Evolutionary conservation across 64 coral and sea anemone genomes (phyloP).

Genomic region (Montipora foliosa): DNA sequence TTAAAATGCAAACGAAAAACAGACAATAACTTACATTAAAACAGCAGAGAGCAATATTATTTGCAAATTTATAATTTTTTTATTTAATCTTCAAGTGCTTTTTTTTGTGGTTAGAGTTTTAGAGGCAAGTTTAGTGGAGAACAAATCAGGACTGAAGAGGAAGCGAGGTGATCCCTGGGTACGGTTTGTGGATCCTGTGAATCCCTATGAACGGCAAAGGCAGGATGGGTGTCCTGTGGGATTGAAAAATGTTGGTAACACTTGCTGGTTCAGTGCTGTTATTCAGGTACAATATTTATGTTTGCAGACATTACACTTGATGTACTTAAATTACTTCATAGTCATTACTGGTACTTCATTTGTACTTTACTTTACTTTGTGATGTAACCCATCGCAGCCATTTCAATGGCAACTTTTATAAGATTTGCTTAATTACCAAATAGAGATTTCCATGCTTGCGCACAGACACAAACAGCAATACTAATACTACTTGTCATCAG

Average conservation of each 20-base stretch:
- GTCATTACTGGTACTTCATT: too few species aligned
- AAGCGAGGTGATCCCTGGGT: conserved; percentile 86
- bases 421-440: too few species aligned
- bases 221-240: conserved; percentile 83
- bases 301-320: not conserved
- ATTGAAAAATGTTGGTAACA: conserved; percentile 94
- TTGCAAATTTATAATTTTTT: too few species aligned
- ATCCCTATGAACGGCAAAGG: conserved; percentile 88
- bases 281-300: conserved; percentile 71
- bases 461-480: too few species aligned
- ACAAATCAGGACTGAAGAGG: conserved; percentile 86
- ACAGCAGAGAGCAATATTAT: not conserved
- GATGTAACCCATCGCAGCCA: too few species aligned
- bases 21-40: not conserved
- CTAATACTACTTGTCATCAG: too few species aligned
- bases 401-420: too few species aligned
- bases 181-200: conserved; percentile 90
- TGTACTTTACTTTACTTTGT: too few species aligned
- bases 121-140: conserved; percentile 91
- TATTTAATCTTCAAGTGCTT: too few species aligned
- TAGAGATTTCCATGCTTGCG: too few species aligned
- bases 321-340: too few species aligned
- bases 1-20: too few species aligned
- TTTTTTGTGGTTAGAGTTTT: conserved; percentile 64
- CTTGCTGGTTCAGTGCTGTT: conserved; percentile 99